Percentiles rank a stretch among this genome's conserved stretches.
Evolutionary conservation across 2,888 invertebrate genomes (phyloP).

Genomic region (Coleophora deauratella): DNA sequence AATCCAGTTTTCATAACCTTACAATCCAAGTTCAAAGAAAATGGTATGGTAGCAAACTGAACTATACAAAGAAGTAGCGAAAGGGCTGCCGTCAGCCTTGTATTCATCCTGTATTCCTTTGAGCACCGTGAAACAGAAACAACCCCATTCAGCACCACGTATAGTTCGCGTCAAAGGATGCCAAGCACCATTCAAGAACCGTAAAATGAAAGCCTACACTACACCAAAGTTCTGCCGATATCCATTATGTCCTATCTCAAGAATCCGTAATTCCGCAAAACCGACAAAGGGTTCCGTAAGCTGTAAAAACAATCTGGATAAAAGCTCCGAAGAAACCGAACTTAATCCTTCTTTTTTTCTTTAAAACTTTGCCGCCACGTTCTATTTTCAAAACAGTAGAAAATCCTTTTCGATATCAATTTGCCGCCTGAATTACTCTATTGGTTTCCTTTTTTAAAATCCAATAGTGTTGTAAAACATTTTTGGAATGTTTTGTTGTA

Average conservation of each 20-base stretch:
- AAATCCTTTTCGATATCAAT: conserved; percentile 67
- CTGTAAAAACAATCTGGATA: conserved; percentile 68
- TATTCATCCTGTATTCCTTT: conserved; percentile 21
- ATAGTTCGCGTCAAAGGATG: conserved; percentile 46
- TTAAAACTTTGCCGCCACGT: conserved; percentile 47
- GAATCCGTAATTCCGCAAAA: conserved; percentile 42
- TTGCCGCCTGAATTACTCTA: conserved; percentile 62
- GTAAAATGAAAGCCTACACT: conserved; percentile 34
- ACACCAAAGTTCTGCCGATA: conserved; percentile 32
- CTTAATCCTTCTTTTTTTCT: conserved; percentile 41
- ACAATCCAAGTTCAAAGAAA: too few relatives aligned
- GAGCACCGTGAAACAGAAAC: conserved; percentile 60
- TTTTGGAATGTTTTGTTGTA: conserved; percentile 31
- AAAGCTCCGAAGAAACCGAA: conserved; percentile 40
- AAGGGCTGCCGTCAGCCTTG: conserved; percentile 6
- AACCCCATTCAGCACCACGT: conserved; percentile 57
- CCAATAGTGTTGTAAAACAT: conserved; percentile 43
- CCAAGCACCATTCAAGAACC: conserved; percentile 46
- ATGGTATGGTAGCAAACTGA: too few relatives aligned
- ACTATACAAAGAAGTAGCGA: too few relatives aligned
- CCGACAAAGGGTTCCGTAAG: conserved; percentile 68
- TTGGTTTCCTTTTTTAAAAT: conserved; percentile 40
- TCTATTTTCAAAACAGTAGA: conserved; percentile 70
- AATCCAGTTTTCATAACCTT: too few relatives aligned
- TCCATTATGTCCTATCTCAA: conserved; percentile 38